Percentiles rank a stretch among this genome's conserved stretches.
These are phyloP conservation scores for Tinea semifulvella DNA, from an alignment of 2,888 invertebrate species.

Conservation along the genomic window DNA sequence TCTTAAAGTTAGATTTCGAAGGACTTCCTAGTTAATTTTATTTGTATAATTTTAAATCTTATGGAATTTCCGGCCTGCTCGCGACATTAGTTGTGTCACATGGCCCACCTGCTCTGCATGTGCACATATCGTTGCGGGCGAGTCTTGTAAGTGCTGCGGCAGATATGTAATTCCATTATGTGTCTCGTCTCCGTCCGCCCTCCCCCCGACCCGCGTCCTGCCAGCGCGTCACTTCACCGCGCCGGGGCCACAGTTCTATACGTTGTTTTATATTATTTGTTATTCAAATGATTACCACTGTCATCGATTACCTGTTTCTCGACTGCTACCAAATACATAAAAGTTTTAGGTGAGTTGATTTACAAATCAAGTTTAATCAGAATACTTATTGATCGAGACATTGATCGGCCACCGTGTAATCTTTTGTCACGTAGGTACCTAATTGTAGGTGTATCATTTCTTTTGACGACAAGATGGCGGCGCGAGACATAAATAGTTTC, in stretches of 20 bases:
- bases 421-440: background rate
- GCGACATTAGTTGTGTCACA: no score
- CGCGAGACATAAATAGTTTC: constrained; percentile 43
- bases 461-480: constrained; percentile 60
- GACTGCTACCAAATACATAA: constrained; percentile 10
- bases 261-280: constrained; percentile 41
- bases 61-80: background rate
- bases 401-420: constrained; percentile 2
- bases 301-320: constrained; percentile 37
- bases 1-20: no score
- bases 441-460: constrained; percentile 21
- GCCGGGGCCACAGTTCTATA: constrained; percentile 48
- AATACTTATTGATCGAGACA: background rate
- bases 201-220: constrained; percentile 42
- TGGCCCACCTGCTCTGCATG: constrained; percentile 35
- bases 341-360: background rate
- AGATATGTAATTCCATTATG: constrained; percentile 57
- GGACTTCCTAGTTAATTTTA: no score
- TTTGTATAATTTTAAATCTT: no score
- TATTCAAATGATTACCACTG: constrained; percentile 41
- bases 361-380: background rate
- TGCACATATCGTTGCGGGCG: constrained; percentile 9
- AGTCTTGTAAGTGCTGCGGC: constrained; percentile 37
- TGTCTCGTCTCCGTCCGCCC: constrained; percentile 41
- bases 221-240: constrained; percentile 52